These are phyloP conservation scores for Nerophis lumbriciformis DNA, from an alignment of 2,113 vertebrate species.

Conservation along the genomic window DNA sequence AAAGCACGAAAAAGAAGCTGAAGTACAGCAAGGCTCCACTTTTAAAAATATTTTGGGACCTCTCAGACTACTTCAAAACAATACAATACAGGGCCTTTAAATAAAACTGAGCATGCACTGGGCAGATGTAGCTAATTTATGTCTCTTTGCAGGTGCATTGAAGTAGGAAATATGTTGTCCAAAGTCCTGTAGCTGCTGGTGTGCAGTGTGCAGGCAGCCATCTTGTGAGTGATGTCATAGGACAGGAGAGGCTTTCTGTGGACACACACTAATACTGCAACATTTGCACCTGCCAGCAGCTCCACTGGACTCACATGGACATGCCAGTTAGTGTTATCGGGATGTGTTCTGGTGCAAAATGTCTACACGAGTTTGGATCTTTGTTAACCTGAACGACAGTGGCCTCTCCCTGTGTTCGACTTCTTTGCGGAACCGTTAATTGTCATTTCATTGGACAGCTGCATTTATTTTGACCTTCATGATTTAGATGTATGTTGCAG, in stretches of 20 bases:
- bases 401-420: neutral
- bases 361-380: constrained; percentile 8
- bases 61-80: too few species aligned
- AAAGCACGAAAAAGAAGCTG: too few species aligned
- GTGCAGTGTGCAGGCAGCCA: too few species aligned
- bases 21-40: too few species aligned
- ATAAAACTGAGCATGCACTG: neutral
- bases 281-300: constrained; percentile 24
- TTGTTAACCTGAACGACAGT: neutral
- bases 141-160: constrained; percentile 18
- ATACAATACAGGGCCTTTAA: too few species aligned
- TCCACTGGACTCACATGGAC: constrained; percentile 22
- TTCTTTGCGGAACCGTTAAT: neutral
- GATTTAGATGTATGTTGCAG: neutral
- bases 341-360: constrained; percentile 29
- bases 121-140: neutral
- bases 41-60: too few species aligned
- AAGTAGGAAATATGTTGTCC: neutral
- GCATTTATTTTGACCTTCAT: neutral
- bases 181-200: too few species aligned
- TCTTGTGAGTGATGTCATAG: constrained; percentile 3
- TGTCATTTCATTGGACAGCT: too few species aligned
- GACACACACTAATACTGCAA: constrained; percentile 41
- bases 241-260: constrained; percentile 49
- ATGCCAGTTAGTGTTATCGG: constrained; percentile 21